Evolutionary conservation across 2,797 vertebrate species (phyloP), one percentile per base, ranked within the genome.

Genomic region (Cynodonichthys magdalenae): DNA sequence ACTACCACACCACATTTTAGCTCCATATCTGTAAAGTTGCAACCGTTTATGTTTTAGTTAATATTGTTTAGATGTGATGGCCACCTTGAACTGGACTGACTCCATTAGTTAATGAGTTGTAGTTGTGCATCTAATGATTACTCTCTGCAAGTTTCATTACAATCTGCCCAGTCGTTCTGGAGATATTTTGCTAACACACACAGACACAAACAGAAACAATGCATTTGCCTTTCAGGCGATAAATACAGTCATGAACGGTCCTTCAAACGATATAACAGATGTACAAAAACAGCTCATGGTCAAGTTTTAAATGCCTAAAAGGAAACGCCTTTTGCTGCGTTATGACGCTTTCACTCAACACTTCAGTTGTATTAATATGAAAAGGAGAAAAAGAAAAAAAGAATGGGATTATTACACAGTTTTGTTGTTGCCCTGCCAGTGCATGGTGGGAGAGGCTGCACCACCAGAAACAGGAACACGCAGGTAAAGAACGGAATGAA

Each of bases 401-500:
- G 36, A 66, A 53, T 51, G 18, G n/a, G 18, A 31, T 8, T 34
- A 45, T 54, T 18, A 31, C 29, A 54, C 4, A 41, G 6, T 36
- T 55, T 41, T 50, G 11, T 29, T 45, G 60, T 60, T 53, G 27
- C 58, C 6, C 9, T 76, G 52, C 47, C 63, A 63, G 39, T 63
- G 77, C 67, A 66, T 49, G 58, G 71, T 73, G 71, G 67, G 45
- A 71, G 64, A 62, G 75, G 64, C 64, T 39, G 46, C 39, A 50
- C 71, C 27, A 60, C 27, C 12, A 24, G 2, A 24, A 55, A 60
- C 73, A 75, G 67, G 85, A 84, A 78, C 29, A 67, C 53, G 53
- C 73, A 77, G 73, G 80, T 75, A 48, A 58, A 66, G 69, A 61
- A 69, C 44, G 57, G 54, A 82, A 79, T 75, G 68, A 70, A 66